Percentiles rank a stretch among this genome's conserved stretches.
These are phyloP conservation scores for Ammospiza maritima DNA, from an alignment of 2,797 vertebrate genomes.

Conservation along the genomic window DNA sequence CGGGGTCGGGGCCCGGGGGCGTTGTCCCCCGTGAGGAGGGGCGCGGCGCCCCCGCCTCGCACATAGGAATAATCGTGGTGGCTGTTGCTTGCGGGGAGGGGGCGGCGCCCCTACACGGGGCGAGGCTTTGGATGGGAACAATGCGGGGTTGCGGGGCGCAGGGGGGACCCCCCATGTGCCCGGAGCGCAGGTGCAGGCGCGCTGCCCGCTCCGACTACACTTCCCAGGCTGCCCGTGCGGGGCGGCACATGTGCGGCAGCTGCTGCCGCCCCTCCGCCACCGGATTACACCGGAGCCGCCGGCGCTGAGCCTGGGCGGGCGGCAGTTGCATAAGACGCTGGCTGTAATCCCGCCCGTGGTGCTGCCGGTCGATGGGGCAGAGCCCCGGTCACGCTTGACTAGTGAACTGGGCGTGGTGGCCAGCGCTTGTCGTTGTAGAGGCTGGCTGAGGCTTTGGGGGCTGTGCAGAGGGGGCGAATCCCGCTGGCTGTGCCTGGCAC, in stretches of 20 bases:
- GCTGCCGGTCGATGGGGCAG: not conserved
- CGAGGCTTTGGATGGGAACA: not conserved
- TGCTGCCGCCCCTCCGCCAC: not conserved
- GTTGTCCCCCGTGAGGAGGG: not conserved
- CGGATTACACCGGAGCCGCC: not conserved
- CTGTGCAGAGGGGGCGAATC: not conserved
- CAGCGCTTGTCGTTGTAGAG: not conserved
- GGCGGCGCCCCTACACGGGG: not conserved
- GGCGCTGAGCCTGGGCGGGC: not conserved
- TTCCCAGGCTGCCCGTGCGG: not conserved
- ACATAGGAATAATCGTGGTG: rapidly evolving
- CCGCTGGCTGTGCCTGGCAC: not conserved
- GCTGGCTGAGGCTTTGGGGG: not conserved
- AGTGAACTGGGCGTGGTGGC: not conserved
- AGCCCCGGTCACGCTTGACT: not conserved
- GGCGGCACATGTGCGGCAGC: not conserved
- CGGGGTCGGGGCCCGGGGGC: not conserved
- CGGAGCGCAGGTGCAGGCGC: not conserved
- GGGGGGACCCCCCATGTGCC: not conserved
- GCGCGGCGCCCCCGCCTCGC: not conserved
- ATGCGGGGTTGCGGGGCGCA: not conserved
- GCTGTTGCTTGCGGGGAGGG: not conserved
- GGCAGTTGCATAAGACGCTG: not conserved
- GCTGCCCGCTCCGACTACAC: not conserved
- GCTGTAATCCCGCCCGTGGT: not conserved